Conservation (phyloP, 2,888 invertebrate species). For the Cenopis cana region DNA sequence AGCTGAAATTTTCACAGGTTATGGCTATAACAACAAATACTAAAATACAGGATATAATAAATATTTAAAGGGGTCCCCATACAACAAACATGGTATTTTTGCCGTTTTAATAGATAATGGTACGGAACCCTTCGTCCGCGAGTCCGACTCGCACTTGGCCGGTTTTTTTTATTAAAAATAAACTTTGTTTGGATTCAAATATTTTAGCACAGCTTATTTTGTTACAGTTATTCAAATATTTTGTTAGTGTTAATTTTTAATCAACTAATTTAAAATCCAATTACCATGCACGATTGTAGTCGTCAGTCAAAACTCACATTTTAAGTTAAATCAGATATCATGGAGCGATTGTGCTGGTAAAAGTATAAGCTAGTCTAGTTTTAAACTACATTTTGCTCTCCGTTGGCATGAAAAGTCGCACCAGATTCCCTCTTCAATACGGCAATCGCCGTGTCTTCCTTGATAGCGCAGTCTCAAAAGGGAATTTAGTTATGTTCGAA, state of each 20-base stretch:
- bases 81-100: too few species aligned
- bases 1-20: too few species aligned
- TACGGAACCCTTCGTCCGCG: too few species aligned
- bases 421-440: constrained; percentile 24
- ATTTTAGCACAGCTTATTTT: background rate
- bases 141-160: too few species aligned
- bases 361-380: constrained; percentile 26
- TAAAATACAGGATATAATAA: too few species aligned
- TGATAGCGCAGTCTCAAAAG: constrained; percentile 23
- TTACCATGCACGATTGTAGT: background rate
- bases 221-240: too few species aligned
- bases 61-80: too few species aligned
- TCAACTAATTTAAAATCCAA: background rate
- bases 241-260: too few species aligned
- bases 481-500: constrained; percentile 31
- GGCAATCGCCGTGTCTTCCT: constrained; percentile 28
- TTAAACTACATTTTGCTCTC: constrained; percentile 19
- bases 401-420: constrained; percentile 31
- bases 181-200: background rate
- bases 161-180: too few species aligned
- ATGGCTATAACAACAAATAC: too few species aligned
- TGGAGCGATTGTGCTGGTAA: constrained; percentile 15
- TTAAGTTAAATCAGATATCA: constrained; percentile 22
- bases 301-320: constrained; percentile 11
- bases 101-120: too few species aligned